Evolutionary conservation across 2,797 vertebrate species (phyloP), one percentile per base, ranked within the genome.

Genomic region (Sebastes matsubarae): DNA sequence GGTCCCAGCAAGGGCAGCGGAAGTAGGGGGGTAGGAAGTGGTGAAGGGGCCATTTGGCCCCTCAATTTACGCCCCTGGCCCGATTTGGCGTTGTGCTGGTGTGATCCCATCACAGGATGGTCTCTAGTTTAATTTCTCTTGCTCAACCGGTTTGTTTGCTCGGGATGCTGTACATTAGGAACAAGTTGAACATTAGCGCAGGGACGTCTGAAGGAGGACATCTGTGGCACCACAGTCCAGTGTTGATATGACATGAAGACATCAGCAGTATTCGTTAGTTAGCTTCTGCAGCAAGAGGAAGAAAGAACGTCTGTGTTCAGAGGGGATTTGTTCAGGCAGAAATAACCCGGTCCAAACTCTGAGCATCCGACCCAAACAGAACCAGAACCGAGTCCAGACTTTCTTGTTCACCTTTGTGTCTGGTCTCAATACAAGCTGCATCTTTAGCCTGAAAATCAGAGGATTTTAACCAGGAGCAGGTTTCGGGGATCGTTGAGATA

Each of bases 261-360:
- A 57, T 64, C 75, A 14, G 60, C 77, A 5, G n/a, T 32, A 6
- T 77, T 63, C 4, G 6, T 68, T 80, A 55, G 80, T 83, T 76
- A 16, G 32, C 29, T 76, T 55, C 69, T 79, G 30, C 34, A 79
- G 73, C 46, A 52, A 38, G 63, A 72, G 38, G 58, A 75, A 59
- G 42, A 77, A 29, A 63, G n/a, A 64, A 13, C 12, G 2, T 16
- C 24, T 50, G 12, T 25, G 20, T 14, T 52, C 63, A 55, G 34
- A 20, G 36, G 24, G 57, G 24, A 24, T 38, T 36, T 20, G 34
- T 25, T 50, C 46, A 50, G 46, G 46, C 46, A 50, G 46, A 20
- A 50, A 50, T 50, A 50, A 50, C 46, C 9, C 16, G 0, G 8
- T 38, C 36, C 29, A 16, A 59, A 38, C 52, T 66, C 8, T n/a